A percentile compares a stretch with the other conserved stretches of the same genome.
These are phyloP conservation scores for Acrocephalus scirpaceus DNA, from an alignment of 2,797 vertebrate species.

Conservation along the genomic window DNA sequence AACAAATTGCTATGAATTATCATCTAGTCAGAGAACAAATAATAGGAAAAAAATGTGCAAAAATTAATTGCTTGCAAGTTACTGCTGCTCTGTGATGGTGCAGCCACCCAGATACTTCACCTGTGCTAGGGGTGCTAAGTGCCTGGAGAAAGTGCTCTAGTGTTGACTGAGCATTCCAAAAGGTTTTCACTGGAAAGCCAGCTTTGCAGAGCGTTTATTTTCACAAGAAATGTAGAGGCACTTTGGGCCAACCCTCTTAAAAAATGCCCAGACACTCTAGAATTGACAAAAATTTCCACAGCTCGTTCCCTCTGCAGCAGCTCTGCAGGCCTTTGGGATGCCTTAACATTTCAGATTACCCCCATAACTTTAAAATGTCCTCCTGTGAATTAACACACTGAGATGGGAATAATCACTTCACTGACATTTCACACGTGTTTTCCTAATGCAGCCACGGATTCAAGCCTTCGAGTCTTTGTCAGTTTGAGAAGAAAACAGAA, in stretches of 20 bases:
- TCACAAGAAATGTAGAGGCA: neutral
- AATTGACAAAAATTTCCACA: neutral
- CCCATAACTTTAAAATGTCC: neutral
- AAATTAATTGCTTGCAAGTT: neutral
- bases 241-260: neutral
- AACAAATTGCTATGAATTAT: neutral
- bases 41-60: fast-evolving
- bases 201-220: neutral
- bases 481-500: neutral
- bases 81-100: neutral
- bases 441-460: neutral
- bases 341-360: neutral
- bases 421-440: neutral
- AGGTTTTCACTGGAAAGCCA: neutral
- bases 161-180: neutral
- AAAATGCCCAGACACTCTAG: neutral
- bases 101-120: neutral
- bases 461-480: neutral
- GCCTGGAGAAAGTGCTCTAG: neutral
- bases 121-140: neutral
- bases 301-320: neutral
- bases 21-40: neutral
- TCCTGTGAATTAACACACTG: neutral
- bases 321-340: neutral
- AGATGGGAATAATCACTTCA: neutral